These are phyloP conservation scores for Microtus montanus DNA, from an alignment of 2,113 vertebrate species.

Conservation along the genomic window DNA sequence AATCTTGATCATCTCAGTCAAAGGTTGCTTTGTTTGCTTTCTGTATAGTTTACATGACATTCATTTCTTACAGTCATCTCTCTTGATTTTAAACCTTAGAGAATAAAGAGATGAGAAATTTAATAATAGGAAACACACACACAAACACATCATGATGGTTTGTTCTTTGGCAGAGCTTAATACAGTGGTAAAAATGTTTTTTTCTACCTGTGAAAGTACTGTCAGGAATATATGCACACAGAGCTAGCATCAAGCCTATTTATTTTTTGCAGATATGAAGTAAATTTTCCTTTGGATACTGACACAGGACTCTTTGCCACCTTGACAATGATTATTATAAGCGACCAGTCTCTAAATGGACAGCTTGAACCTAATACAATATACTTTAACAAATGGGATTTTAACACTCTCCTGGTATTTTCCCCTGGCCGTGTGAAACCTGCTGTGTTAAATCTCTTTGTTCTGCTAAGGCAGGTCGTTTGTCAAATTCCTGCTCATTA, in stretches of 20 bases:
- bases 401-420: slow-evolving; percentile 75
- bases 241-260: slow-evolving; percentile 26
- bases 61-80: slow-evolving; percentile 30
- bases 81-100: slow-evolving; percentile 38
- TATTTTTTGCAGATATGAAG: slow-evolving; percentile 47
- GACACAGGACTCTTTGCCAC: slow-evolving; percentile 7
- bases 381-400: slow-evolving; percentile 73
- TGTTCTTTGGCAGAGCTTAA: neutral
- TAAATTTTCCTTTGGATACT: slow-evolving; percentile 19
- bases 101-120: slow-evolving; percentile 41
- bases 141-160: neutral
- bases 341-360: slow-evolving; percentile 55
- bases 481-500: slow-evolving; percentile 79
- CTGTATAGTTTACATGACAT: slow-evolving; percentile 9
- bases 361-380: slow-evolving; percentile 65
- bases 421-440: slow-evolving; percentile 57
- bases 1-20: neutral
- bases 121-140: neutral
- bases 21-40: neutral
- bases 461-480: slow-evolving; percentile 70
- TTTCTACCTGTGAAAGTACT: neutral
- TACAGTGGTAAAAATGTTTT: neutral
- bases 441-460: slow-evolving; percentile 73
- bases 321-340: slow-evolving; percentile 58
- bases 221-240: neutral